Evolutionary conservation across 2,888 invertebrate genomes (phyloP), one percentile per base, ranked within the genome.

Genomic region (Lasioglossum lativentre): DNA sequence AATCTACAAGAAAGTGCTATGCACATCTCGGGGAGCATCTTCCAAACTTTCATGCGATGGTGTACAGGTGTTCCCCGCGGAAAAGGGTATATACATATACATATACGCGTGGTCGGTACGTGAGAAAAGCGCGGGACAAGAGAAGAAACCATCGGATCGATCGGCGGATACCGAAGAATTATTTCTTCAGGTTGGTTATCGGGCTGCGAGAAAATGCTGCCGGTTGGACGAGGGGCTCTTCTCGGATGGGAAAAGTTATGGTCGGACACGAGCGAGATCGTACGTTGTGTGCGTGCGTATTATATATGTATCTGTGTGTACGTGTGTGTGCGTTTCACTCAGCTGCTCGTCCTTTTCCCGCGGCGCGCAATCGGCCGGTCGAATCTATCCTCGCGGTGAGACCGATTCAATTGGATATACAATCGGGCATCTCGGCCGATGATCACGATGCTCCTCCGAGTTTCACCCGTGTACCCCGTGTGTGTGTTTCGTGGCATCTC

Each of bases 81-180:
- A 40, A 68, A 68, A 68, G 68, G 38, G 68, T n/a, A n/a, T n/a
- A n/a, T n/a, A n/a, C n/a, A n/a, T n/a, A n/a, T 68, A 68, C 38
- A 38, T 16, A 16, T 0, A 4, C 1, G 68, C 68, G 68, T 23
- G 2, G 34, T 34, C 68, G 68, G n/a, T n/a, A 40, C 68, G 68
- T 68, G 68, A 68, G 68, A 68, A 68, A 68, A 68, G 68, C 68
- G 82, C 75, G 85, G 59, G 19, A 56, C 47, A 80, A 52, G 74
- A 59, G 71, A 71, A 73, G 85, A 66, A 77, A 66, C 68, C 45
- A 27, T 14, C 68, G 80, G 73, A 78, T 68, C 79, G 81, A 89
- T 83, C 76, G 71, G 38, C 77, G 81, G 82, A 74, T 75, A 78
- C 34, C 45, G 56, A 76, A 82, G 83, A 89, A 77, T 89, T 88